Evolutionary conservation across 2,888 invertebrate genomes (phyloP).

Genomic region (Panopea generosa): DNA sequence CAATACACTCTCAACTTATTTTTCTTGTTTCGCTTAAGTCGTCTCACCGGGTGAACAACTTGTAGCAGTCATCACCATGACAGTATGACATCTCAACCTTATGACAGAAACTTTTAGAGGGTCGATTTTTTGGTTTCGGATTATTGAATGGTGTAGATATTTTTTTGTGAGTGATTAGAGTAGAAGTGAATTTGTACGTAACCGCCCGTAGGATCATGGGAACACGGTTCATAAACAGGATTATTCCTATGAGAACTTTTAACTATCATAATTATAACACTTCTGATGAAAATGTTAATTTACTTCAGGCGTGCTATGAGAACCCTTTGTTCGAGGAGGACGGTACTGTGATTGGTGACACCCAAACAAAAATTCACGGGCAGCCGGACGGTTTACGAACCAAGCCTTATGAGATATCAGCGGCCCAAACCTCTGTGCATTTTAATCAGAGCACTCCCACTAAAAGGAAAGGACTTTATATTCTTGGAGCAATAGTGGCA

Average conservation of each 20-base stretch:
- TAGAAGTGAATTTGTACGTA: too few relatives aligned
- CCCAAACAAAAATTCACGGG: constrained; percentile 53
- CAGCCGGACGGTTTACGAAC: constrained; percentile 46
- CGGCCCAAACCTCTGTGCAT: constrained; percentile 56
- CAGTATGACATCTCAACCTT: too few relatives aligned
- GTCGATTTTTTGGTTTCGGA: too few relatives aligned
- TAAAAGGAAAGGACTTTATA: constrained; percentile 38
- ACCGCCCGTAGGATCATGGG: constrained; percentile 34
- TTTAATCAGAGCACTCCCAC: constrained; percentile 32
- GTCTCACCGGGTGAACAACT: too few relatives aligned
- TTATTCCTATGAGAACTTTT: constrained; percentile 66
- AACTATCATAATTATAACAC: constrained; percentile 61
- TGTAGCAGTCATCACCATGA: too few relatives aligned
- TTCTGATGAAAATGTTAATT: constrained; percentile 75
- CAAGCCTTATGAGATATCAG: constrained; percentile 55
- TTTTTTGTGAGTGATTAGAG: too few relatives aligned
- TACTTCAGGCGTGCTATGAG: constrained; percentile 81
- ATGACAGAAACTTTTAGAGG: too few relatives aligned
- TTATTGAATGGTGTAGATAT: too few relatives aligned
- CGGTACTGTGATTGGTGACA: constrained; percentile 49
- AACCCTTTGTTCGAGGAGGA: constrained; percentile 78
- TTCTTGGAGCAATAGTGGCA: constrained; percentile 34
- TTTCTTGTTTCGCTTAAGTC: too few relatives aligned
- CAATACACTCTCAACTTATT: too few relatives aligned
- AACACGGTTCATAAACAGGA: constrained; percentile 58